Percentiles rank a stretch among this genome's conserved stretches.
Conservation (phyloP, 1,140 invertebrate species). For the Panagrolaimus sp. region DNA sequence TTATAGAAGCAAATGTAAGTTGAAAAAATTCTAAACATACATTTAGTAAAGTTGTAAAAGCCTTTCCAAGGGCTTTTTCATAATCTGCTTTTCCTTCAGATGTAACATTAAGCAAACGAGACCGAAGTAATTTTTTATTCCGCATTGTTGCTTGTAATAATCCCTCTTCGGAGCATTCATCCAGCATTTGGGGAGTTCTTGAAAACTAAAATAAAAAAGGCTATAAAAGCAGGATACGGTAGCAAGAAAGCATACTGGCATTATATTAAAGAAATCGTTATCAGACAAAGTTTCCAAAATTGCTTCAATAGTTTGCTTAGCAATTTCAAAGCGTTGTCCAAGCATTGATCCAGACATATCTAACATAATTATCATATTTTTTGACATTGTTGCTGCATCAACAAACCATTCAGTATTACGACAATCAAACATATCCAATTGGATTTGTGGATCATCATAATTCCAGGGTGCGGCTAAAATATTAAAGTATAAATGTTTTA, state of each 20-base stretch:
- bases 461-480: slow-evolving; percentile 51
- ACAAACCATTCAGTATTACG: slow-evolving; percentile 68
- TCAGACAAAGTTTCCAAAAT: slow-evolving; percentile 91
- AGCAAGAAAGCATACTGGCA: slow-evolving; percentile 65
- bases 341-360: slow-evolving; percentile 96
- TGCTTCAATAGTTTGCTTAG: slow-evolving; percentile 76
- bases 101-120: slow-evolving; percentile 63
- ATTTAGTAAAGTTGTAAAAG: slow-evolving; percentile 77
- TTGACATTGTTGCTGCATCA: slow-evolving; percentile 89
- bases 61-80: slow-evolving; percentile 76
- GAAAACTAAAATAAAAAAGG: slow-evolving; percentile 59
- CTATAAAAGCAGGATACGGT: slow-evolving; percentile 54
- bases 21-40: slow-evolving; percentile 59
- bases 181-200: slow-evolving; percentile 59
- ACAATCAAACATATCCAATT: slow-evolving; percentile 56
- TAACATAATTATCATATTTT: slow-evolving; percentile 89
- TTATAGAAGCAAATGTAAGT: no score
- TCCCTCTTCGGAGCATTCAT: slow-evolving; percentile 52
- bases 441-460: slow-evolving; percentile 42
- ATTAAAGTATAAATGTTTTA: no score
- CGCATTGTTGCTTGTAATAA: slow-evolving; percentile 61
- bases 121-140: slow-evolving; percentile 58
- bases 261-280: slow-evolving; percentile 92
- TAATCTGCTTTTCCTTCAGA: slow-evolving; percentile 90
- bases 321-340: slow-evolving; percentile 82